Evolutionary conservation across 2,113 vertebrate genomes (phyloP), one percentile per base, ranked within the genome.

Genomic region (Corythoichthys haematopterus): DNA sequence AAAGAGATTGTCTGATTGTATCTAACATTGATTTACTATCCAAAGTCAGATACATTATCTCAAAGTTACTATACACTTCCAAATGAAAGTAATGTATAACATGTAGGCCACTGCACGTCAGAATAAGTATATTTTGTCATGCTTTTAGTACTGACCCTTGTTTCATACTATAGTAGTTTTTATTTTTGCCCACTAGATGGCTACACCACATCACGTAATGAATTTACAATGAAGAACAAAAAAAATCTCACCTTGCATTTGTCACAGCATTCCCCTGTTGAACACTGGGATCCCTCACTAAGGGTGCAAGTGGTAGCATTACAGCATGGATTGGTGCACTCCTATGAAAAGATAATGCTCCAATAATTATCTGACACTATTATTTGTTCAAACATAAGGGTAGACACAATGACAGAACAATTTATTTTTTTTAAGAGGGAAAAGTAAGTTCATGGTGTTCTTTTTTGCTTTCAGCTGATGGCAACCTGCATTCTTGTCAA

Each of bases 241-340:
- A 37, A 2, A 1, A 12, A 5, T 33, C 88, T 84, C 64, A 93
- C 91, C 90, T 91, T 88, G 36, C 92, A 93, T 66, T 86, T 38
- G 0, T 85, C 45, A 61, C 92, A 93, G 72, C 92, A 93, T 15
- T 88, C 85, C 13, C 91, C 92, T 0, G 64, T 78, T 0, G 80
- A 80, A 53, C 91, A 93, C 55, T 88, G 66, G 0, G 89, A 76
- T 0, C 84, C 91, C 11, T 71, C 68, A 0, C 12, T 82, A 10
- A 93, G 59, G 0, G 0, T 80, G 65, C 92, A 93, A 43, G 81
- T 84, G 11, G 83, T 91, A 70, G 91, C 91, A 2, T 93, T 92
- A 77, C 91, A 93, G 72, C 92, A 93, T 0, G 71, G 82, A 74
- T 92, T 88, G n/a, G n/a, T 85, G 62, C 91, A 93, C 56, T 92